Base-by-base conservation (phyloP, 2,113 vertebrate species). In the Atractosteus spatula region DNA sequence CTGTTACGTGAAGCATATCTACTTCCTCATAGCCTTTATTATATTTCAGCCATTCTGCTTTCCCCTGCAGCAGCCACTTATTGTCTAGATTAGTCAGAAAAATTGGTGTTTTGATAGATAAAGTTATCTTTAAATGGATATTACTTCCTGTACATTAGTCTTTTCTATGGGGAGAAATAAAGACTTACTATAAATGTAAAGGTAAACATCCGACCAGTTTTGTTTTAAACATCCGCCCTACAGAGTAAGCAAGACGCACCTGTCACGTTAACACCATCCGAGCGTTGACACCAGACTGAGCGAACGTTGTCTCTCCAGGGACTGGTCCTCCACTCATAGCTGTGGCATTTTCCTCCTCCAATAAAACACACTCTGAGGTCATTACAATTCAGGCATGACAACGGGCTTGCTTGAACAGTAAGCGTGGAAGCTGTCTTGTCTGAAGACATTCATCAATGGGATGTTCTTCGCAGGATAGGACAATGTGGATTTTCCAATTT, bases 201-300 rank as follows among this genome's bases (percentile, higher is more conserved):
- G 76, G 71, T 79, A 74, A 68, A 57, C 68, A 59, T 5, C 54
- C 12, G 62, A 41, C 74, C 79, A 77, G 66, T 62, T 14, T 12
- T 68, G 41, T 42, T 59, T 44, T 17, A 42, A n/a, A 64, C 3
- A 76, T 14, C 42, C 3, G 42, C 16, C 8, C 16, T 13, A 43
- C 11, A 65, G 76, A 59, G 7, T 59, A 11, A 59, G 13, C 13
- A 12, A 59, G 56, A 12, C 66, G 7, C 89, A 99, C 97, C 97
- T 92, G 97, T 98, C 81, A 99, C 96, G 41, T 98, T 97, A 75
- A 96, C 63, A 2, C 96, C 95, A 55, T 99, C 97, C 0, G 97
- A 99, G 73, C 97, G 96, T 72, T 98, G 94, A 78, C 97, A 99
- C 97, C 97, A 99, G 77, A 98, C 97, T 0, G 80, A 82, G 72